Base-by-base conservation (phyloP, 2,113 vertebrate genomes). In the Hippoglossus stenolepis region DNA sequence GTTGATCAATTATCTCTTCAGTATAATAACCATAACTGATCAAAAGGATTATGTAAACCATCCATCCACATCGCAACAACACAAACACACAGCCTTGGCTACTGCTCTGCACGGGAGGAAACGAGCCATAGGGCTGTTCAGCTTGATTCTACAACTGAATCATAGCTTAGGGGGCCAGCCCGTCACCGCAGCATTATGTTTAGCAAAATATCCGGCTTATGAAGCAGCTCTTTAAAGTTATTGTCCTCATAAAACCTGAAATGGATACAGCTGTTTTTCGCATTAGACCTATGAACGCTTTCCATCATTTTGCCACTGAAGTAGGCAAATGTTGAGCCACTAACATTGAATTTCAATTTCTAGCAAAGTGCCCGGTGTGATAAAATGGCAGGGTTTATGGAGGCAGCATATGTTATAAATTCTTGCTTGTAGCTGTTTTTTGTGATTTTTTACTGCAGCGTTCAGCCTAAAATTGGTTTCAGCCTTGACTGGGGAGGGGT, bases 181-280 rank as follows among this genome's bases (percentile, higher is more conserved):
- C n/a, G 17, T 68, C 35, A 72, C 51, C 31, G 38, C 31, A 35
- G 13, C 57, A 53, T 63, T 57, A 40, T 65, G 68, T 62, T 70
- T 62, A 53, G 28, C 53, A 43, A 73, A 69, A 65, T 65, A 61
- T 61, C 43, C 17, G 56, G n/a, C 60, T 58, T 26, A 78, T 61
- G n/a, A 70, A 61, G 35, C 24, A 54, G 70, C 31, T 24, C 70
- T 70, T 65, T 59, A 73, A 73, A 77, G 51, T 77, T 38, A 73
- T 24, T 77, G 49, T 73, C 40, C 58, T 69, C 70, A 69, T 74
- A 60, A 78, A 83, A 78, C 3, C 60, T 60, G 6, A 54, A 65
- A 78, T n/a, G 17, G 24, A 60, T 78, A 83, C 67, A 56, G 20
- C 31, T 47, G 20, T 73, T 62, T 72, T 72, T 64, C n/a, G n/a